Evolutionary conservation across 2,797 vertebrate genomes (phyloP).

Genomic region (Amazona finschi): DNA sequence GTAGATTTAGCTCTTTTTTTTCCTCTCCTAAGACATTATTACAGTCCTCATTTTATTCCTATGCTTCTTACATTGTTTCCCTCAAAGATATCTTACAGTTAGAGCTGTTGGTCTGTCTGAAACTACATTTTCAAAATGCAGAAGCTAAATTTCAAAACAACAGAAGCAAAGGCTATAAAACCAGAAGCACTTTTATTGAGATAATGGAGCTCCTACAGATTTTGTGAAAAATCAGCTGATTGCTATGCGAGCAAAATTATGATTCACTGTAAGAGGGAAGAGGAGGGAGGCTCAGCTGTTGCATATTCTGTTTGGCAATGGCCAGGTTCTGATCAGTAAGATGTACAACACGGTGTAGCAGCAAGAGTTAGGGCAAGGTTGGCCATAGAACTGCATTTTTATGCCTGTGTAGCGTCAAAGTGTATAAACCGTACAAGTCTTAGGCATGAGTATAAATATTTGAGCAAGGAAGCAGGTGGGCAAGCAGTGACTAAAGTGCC

Average conservation of each 20-base stretch:
- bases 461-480: neutral
- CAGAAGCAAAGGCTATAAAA: neutral
- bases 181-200: neutral
- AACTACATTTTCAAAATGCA: neutral
- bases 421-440: neutral
- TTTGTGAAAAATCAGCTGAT: constrained; percentile 42
- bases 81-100: neutral
- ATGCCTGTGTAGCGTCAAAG: neutral
- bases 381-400: neutral
- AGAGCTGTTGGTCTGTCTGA: neutral
- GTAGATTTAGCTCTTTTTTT: neutral
- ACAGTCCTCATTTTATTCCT: neutral
- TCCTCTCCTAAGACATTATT: neutral
- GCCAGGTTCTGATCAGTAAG: neutral
- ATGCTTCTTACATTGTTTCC: neutral
- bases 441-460: neutral
- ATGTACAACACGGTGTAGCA: neutral
- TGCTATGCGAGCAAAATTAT: constrained; percentile 4
- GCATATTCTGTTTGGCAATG: constrained; percentile 13
- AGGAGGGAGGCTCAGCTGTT: constrained; percentile 40
- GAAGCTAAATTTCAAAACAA: neutral
- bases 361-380: neutral
- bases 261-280: constrained; percentile 19
- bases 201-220: neutral
- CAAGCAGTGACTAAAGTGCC: neutral